These are phyloP conservation scores for Caerostris darwini DNA, from an alignment of 1,140 invertebrate species.

Conservation along the genomic window DNA sequence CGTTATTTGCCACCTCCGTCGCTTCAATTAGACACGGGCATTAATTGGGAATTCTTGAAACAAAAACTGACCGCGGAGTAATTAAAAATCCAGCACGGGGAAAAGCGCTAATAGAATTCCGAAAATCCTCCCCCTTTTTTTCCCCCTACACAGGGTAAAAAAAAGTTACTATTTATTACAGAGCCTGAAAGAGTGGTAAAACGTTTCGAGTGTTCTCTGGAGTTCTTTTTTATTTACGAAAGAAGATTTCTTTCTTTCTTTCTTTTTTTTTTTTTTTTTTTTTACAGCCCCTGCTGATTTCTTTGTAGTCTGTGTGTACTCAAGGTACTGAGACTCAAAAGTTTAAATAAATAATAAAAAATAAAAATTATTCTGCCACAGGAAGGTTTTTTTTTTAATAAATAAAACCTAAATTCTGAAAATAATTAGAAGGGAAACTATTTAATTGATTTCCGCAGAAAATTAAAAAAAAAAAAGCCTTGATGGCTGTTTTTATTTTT, in stretches of 20 bases:
- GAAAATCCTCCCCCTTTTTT: background rate
- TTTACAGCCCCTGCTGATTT: no score
- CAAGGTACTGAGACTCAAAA: background rate
- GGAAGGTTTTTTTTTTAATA: background rate
- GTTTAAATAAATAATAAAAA: no score
- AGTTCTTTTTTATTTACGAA: background rate
- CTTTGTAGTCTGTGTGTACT: no score
- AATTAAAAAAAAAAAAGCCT: no score
- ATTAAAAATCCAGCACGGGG: slow-evolving; percentile 14
- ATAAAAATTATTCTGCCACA: background rate
- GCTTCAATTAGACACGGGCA: background rate
- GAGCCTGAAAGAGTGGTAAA: background rate
- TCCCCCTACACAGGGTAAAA: background rate
- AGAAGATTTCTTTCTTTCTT: background rate
- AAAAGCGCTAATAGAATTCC: slow-evolving; percentile 28
- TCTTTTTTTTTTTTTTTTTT: background rate
- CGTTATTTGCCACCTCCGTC: slow-evolving; percentile 5
- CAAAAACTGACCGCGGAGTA: slow-evolving; percentile 18
- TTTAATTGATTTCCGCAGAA: slow-evolving; percentile 33
- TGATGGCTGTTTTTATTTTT: background rate
- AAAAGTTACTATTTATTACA: slow-evolving; percentile 3
- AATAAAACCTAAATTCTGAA: slow-evolving; percentile 12
- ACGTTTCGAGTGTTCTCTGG: slow-evolving; percentile 1
- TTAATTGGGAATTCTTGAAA: slow-evolving; percentile 7
- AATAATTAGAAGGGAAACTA: slow-evolving; percentile 1